Evolutionary conservation across 2,113 vertebrate species (phyloP), one percentile per base, ranked within the genome.

Genomic region (Numenius arquata): DNA sequence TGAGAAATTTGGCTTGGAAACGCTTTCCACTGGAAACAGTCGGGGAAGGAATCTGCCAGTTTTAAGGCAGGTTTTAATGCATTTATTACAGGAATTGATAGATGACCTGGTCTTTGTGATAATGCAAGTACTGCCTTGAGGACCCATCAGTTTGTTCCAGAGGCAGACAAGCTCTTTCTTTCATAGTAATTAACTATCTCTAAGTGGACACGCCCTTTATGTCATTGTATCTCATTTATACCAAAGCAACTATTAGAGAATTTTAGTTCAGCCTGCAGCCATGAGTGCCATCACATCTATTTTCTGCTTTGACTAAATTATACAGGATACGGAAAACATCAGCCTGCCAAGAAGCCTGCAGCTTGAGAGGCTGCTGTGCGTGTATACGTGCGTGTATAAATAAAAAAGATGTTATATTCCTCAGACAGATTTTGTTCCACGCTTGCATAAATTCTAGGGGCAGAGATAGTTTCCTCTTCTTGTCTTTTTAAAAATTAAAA

Each of bases 271-370:
- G 79, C 83, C 77, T 59, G 63, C 80, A 95, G 93, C 70, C 66
- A 63, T 12, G 43, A 85, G 68, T 71, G 91, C 83, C 73, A 81
- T 76, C 70, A 53, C 53, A 90, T 92, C 79, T 93, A 82, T 91
- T 75, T 89, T 95, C 65, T 89, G 89, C 84, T 43, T 82, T 83
- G 62, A 76, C 70, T 94, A 55, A 87, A 87, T 95, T 85, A 93
- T 55, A 88, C 67, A 88, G 71, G 70, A 87, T 67, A 87, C 2
- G 0, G 83, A 82, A 89, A 92, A 62, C 58, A 61, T 47, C 15
- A 43, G 53, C 66, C 26, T 96, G 92, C 77, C 73, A 93, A 95
- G 91, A 78, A 96, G 81, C 45, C 62, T 82, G 71, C 73, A 95
- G 77, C 80, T 71, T 63, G 55, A 89, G 61, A 89, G 55, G 38